Percentiles rank a stretch among this genome's conserved stretches.
Evolutionary conservation across 2,797 vertebrate species (phyloP).

Genomic region (Notolepis coatsorum): DNA sequence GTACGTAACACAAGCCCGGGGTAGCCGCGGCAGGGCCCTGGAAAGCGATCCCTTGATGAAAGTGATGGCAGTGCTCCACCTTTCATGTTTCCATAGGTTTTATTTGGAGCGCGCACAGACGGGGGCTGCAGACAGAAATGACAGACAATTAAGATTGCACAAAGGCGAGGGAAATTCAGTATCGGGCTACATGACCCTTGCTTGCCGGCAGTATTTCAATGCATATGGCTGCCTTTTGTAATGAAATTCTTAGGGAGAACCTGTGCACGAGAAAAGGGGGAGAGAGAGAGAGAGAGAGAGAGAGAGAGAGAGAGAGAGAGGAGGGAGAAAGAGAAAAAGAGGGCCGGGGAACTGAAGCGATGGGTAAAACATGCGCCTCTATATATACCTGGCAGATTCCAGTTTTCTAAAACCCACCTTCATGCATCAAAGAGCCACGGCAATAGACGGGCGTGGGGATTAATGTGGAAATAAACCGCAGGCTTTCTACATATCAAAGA

Average conservation of each 20-base stretch:
- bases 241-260: constrained; percentile 84
- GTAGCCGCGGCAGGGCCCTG: constrained; percentile 77
- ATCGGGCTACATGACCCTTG: constrained; percentile 82
- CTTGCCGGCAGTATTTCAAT: constrained; percentile 81
- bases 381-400: constrained; percentile 79
- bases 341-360: constrained; percentile 77
- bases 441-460: constrained; percentile 81
- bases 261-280: constrained; percentile 43
- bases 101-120: constrained; percentile 82
- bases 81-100: constrained; percentile 91
- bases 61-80: constrained; percentile 85
- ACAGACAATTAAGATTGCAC: constrained; percentile 86
- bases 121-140: constrained; percentile 81
- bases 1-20: constrained; percentile 84
- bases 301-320: constrained; percentile 43
- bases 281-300: constrained; percentile 1
- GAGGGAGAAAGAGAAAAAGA: constrained; percentile 50
- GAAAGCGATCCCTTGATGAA: constrained; percentile 88
- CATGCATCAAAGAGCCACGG: constrained; percentile 82
- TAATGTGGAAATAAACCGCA: constrained; percentile 85
- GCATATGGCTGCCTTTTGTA: constrained; percentile 83
- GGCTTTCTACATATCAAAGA: constrained; percentile 88
- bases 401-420: constrained; percentile 79
- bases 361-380: constrained; percentile 80
- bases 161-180: constrained; percentile 83